These are phyloP conservation scores for Lophius americanus DNA, from an alignment of 2,797 vertebrate species.

Conservation along the genomic window DNA sequence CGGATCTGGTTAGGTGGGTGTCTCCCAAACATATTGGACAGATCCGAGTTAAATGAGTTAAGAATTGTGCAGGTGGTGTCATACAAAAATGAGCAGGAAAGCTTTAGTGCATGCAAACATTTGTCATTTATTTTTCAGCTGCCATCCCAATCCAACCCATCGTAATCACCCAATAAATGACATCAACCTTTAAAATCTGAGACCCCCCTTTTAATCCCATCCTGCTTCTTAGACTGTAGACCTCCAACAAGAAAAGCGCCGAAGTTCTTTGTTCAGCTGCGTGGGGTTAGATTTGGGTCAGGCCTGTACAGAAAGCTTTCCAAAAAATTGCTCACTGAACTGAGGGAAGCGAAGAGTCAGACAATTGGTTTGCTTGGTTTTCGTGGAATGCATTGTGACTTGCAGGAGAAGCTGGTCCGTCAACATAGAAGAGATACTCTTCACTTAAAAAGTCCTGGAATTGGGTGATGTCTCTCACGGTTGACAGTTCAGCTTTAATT, in stretches of 20 bases:
- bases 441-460: neutral
- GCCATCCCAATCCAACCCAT: conserved; percentile 56
- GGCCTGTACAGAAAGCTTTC: conserved; percentile 49
- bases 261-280: conserved; percentile 77
- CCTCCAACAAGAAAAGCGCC: conserved; percentile 57
- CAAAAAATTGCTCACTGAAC: conserved; percentile 31
- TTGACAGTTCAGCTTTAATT: neutral
- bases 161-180: conserved; percentile 81
- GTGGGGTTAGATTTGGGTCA: conserved; percentile 77
- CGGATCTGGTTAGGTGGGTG: conserved; percentile 18
- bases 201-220: conserved; percentile 65
- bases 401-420: conserved; percentile 10
- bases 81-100: conserved; percentile 50
- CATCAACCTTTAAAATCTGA: conserved; percentile 77
- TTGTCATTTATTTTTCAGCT: conserved; percentile 76
- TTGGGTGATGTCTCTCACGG: neutral
- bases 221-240: conserved; percentile 65
- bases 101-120: conserved; percentile 76
- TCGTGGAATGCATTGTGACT: conserved; percentile 8
- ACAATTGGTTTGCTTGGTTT: conserved; percentile 2
- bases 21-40: conserved; percentile 19
- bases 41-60: conserved; percentile 52
- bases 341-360: conserved; percentile 21
- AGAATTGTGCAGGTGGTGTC: conserved; percentile 68
- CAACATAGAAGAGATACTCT: neutral